phyloP scores from a whole-genome alignment of 1,140 invertebrate species.

The Pseudachorutes palmiensis region DNA sequence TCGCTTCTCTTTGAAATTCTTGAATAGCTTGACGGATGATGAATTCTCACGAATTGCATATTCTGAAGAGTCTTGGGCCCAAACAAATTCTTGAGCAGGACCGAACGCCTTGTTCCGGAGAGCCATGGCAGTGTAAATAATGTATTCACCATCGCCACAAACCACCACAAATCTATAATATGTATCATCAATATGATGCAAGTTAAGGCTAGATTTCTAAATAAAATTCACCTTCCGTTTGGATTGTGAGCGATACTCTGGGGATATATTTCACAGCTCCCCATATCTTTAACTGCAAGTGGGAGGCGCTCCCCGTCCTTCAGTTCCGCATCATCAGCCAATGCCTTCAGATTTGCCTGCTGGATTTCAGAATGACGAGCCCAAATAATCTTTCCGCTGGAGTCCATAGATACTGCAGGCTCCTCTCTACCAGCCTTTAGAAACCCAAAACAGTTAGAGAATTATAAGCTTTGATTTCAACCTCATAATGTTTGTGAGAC shows the following conservation, averaged over 20 bases:
- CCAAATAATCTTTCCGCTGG: conserved; percentile 93
- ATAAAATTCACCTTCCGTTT: conserved; percentile 66
- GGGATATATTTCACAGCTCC: conserved; percentile 98
- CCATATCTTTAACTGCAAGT: conserved; percentile 95
- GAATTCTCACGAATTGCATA: conserved; percentile 84
- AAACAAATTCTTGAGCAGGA: conserved; percentile 96
- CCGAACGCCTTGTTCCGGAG: conserved; percentile 97
- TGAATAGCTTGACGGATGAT: conserved; percentile 86
- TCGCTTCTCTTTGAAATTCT: conserved; percentile 97
- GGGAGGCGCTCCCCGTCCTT: conserved; percentile 89
- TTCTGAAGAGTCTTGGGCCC: conserved; percentile 93
- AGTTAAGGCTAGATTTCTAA: neutral
- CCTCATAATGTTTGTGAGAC: too few relatives aligned
- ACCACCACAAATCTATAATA: conserved; percentile 80
- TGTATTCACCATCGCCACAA: conserved; percentile 98
- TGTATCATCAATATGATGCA: neutral
- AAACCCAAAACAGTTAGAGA: too few relatives aligned
- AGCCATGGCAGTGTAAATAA: conserved; percentile 99
- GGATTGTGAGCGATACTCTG: conserved; percentile 98
- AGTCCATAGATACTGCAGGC: conserved; percentile 98
- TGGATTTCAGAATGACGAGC: conserved; percentile 96
- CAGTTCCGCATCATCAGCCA: conserved; percentile 56
- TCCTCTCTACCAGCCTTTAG: conserved; percentile 83
- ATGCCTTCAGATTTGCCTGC: conserved; percentile 87
- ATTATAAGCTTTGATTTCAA: too few relatives aligned